phyloP scores from a whole-genome alignment of 37 sponge, comb jelly and placozoan genomes.

The Haliclona indistincta region DNA sequence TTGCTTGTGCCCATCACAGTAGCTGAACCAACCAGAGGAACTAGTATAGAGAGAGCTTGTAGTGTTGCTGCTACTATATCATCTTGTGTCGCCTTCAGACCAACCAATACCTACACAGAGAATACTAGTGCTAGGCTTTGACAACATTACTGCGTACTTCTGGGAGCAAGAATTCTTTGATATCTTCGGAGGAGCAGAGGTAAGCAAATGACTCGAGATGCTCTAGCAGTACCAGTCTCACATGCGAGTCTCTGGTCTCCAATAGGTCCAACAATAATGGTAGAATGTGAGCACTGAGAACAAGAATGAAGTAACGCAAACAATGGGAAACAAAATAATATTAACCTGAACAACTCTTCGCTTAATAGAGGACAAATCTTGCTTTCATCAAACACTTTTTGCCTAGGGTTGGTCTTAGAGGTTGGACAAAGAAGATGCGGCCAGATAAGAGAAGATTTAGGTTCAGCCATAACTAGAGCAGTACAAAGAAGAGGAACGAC shows the following conservation, averaged over 20 bases:
- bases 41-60: conserved; percentile 58
- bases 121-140: background rate
- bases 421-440: conserved; percentile 42
- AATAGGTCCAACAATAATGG: conserved; percentile 43
- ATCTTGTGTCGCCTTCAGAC: conserved; percentile 51
- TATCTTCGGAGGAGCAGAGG: conserved; percentile 33
- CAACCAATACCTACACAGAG: conserved; percentile 49
- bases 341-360: conserved; percentile 39
- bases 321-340: background rate
- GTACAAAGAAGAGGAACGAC: conserved; percentile 50
- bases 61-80: conserved; percentile 66
- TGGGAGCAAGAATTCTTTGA: conserved; percentile 37
- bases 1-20: conserved; percentile 60
- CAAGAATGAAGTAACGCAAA: no score
- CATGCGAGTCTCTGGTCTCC: conserved; percentile 45
- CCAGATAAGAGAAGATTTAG: conserved; percentile 34
- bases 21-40: conserved; percentile 61
- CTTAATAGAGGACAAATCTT: conserved; percentile 26
- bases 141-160: conserved; percentile 19
- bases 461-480: conserved; percentile 58
- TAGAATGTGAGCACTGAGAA: conserved; percentile 44
- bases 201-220: conserved; percentile 26
- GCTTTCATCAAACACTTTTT: conserved; percentile 6
- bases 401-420: conserved; percentile 2
- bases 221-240: conserved; percentile 46